Percentiles rank a stretch among this genome's conserved stretches.
phyloP scores from a whole-genome alignment of 2,113 vertebrate genomes.

The Ciconia boyciana region DNA sequence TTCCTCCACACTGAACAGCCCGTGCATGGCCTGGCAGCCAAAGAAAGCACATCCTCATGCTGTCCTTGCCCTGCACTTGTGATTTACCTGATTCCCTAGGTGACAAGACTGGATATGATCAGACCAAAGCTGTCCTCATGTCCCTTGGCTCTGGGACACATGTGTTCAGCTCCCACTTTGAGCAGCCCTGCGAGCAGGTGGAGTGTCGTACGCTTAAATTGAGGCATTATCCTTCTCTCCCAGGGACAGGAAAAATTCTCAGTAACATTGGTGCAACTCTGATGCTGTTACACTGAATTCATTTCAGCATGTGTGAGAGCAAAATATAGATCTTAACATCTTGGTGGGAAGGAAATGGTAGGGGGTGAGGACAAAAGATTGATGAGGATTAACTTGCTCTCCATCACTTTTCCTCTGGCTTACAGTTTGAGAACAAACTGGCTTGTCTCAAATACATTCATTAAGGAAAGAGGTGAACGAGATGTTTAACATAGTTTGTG shows the following conservation, averaged over 20 bases:
- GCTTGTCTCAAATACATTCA: not conserved
- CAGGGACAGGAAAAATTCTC: not conserved
- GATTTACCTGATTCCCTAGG: not conserved
- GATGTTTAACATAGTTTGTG: not conserved
- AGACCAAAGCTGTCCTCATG: not conserved
- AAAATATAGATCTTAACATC: not conserved
- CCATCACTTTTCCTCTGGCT: not conserved
- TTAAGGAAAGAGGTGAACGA: not conserved
- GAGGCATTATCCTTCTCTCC: not conserved
- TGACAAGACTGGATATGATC: not conserved
- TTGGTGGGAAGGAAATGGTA: not conserved
- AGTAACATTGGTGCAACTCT: not conserved
- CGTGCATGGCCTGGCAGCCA: not conserved
- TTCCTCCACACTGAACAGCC: not conserved
- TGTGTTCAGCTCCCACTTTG: not conserved
- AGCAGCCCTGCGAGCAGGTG: not conserved
- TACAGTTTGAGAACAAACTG: not conserved
- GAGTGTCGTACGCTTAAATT: rapidly evolving
- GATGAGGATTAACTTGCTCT: not conserved
- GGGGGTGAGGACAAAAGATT: not conserved
- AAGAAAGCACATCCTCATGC: not conserved
- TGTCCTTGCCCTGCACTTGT: not conserved
- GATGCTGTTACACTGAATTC: not conserved
- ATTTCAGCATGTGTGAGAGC: not conserved
- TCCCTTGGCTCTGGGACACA: not conserved